Evolutionary conservation across 2,113 vertebrate species (phyloP).

Genomic region (Calonectris borealis): DNA sequence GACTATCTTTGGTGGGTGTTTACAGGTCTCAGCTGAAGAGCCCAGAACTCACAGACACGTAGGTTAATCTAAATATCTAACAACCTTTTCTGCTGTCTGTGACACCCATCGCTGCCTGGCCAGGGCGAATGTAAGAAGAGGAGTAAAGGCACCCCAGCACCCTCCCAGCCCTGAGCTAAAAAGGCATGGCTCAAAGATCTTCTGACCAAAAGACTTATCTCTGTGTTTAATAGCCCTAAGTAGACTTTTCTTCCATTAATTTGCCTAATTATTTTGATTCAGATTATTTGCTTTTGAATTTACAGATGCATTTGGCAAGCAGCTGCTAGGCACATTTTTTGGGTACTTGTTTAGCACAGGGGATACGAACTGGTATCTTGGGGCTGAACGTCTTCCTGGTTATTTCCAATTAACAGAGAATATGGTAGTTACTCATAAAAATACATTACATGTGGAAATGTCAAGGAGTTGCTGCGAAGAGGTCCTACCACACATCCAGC

Average conservation of each 20-base stretch:
- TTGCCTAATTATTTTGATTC: not conserved
- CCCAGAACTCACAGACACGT: not conserved
- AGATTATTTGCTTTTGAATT: not conserved
- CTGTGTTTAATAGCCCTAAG: not conserved
- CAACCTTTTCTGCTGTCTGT: not conserved
- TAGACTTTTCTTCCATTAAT: not conserved
- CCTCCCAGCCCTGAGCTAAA: not conserved
- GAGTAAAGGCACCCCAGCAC: not conserved
- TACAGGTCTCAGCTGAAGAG: not conserved
- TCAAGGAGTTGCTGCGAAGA: rapidly evolving
- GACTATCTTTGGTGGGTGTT: not conserved
- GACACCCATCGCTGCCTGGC: not conserved
- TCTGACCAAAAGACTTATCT: not conserved
- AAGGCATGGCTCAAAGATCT: not conserved
- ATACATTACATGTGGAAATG: not conserved
- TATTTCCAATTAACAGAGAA: not conserved
- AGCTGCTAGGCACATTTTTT: not conserved
- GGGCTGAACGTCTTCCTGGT: not conserved
- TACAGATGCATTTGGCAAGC: not conserved
- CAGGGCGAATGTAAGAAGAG: not conserved
- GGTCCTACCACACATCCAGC: not conserved
- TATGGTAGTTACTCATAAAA: not conserved
- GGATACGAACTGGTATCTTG: not conserved
- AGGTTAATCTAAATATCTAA: not conserved
- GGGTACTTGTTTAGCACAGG: not conserved